Percentiles rank a stretch among this genome's conserved stretches.
phyloP scores from a whole-genome alignment of 30 jellyfish, hydroid and myxozoan species.

The Mastigias papua region DNA sequence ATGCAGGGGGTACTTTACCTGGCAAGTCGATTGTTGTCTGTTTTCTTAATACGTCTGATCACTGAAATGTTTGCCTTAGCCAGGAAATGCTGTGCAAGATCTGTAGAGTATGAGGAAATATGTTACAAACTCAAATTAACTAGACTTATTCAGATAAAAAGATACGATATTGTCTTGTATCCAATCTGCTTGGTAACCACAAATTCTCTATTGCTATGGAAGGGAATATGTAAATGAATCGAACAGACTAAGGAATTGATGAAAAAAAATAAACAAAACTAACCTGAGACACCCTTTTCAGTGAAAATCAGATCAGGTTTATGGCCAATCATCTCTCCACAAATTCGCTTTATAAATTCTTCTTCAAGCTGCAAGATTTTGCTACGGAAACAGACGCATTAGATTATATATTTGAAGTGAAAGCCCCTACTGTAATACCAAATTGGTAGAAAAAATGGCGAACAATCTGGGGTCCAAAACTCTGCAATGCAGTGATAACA shows the following conservation, averaged over 20 bases:
- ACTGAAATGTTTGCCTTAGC: conserved; percentile 97
- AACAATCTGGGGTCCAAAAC: no score
- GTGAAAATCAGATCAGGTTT: conserved; percentile 94
- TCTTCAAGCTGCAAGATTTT: conserved; percentile 92
- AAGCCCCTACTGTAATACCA: background rate
- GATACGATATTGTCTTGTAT: background rate
- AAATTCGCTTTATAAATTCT: conserved; percentile 84
- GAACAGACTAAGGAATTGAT: background rate
- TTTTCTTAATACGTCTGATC: conserved; percentile 89
- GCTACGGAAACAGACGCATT: conserved; percentile 21
- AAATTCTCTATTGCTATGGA: no score
- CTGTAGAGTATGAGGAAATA: conserved; percentile 30
- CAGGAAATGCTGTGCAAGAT: conserved; percentile 94
- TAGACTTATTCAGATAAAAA: no score
- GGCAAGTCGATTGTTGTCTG: conserved; percentile 98
- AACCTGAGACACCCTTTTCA: conserved; percentile 98
- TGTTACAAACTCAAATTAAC: background rate
- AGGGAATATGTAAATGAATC: background rate
- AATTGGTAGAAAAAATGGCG: no score
- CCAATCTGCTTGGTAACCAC: background rate
- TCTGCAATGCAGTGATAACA: no score
- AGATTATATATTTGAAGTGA: background rate
- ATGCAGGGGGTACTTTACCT: conserved; percentile 56
- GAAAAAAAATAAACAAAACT: background rate
- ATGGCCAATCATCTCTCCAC: conserved; percentile 87